These are phyloP conservation scores for Choristoneura fumiferana DNA, from an alignment of 1,140 invertebrate species.

Conservation along the genomic window DNA sequence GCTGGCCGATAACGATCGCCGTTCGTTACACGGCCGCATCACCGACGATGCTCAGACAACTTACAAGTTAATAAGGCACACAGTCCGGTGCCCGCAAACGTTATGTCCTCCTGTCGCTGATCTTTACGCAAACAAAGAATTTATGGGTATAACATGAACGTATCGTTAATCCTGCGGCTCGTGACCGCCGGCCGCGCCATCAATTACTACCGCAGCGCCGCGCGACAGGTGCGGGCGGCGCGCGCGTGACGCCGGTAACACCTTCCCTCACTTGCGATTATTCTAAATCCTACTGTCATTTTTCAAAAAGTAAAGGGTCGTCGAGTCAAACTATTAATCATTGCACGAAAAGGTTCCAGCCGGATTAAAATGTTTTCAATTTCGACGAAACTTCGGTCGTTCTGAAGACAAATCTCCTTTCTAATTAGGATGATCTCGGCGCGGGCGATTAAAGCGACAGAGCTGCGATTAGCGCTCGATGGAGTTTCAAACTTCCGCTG, in stretches of 20 bases:
- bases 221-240: constrained; percentile 4
- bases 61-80: no score
- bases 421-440: constrained; percentile 11
- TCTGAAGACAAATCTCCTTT: constrained; percentile 14
- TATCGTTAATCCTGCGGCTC: neutral
- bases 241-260: neutral
- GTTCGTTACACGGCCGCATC: no score
- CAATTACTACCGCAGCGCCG: neutral
- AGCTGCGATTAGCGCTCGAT: neutral
- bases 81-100: no score
- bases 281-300: no score
- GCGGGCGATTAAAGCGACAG: neutral
- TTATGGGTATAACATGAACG: no score
- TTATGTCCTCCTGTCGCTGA: no score
- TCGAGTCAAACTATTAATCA: constrained; percentile 3
- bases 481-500: constrained; percentile 5
- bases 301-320: no score
- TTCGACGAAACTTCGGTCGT: constrained; percentile 9
- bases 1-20: no score
- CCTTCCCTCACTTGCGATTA: no score
- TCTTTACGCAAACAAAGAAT: no score
- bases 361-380: constrained; percentile 16
- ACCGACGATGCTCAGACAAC: no score
- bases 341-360: neutral
- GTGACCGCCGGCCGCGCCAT: neutral